Base-by-base conservation (phyloP, 2,113 vertebrate genomes). In the Coreoperca whiteheadi region DNA sequence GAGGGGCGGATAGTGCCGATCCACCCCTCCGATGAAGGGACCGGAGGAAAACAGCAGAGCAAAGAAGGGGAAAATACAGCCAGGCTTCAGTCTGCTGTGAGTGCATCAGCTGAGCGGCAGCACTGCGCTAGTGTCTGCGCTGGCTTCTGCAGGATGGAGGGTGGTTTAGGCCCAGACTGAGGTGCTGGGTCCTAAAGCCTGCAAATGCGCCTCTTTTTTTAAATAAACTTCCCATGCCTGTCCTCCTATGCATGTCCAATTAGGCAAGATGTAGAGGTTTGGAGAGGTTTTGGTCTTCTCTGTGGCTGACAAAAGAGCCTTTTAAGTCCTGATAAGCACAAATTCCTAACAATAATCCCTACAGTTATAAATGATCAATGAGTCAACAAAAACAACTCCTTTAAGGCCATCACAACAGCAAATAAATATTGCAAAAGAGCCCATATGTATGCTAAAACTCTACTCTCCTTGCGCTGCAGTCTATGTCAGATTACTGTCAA, bases 151-250 rank as follows among this genome's bases (percentile, higher is more conserved):
- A 84, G 79, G 87, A 86, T 82, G 88, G 90, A 82, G 88, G 87
- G 82, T 1, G 70, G 64, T 53, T 32, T 73, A 81, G 90, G 87
- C 80, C 90, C 85, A 84, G 76, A 65, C 71, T 34, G 69, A 86
- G 87, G 53, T 54, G 68, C 97, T 95, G 97, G 97, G 97, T 98
- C 97, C 97, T 98, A 98, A 94, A 95, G 96, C 95, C 95, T 88
- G 77, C 81, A 89, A 0, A 4, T 20, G 9, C 3, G 1, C 9
- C 3, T 8, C 46, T 9, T 48, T 57, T 46, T 61, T 23, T 67
- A 78, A 81, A 88, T 75, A 84, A 84, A 84, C 74, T 23, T 56
- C 53, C 32, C 20, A 51, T 12, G 30, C 69, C 43, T n/a, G 28
- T 61, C 57, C 12, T 74, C 61, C 60, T 65, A n/a, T n/a, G n/a